Percentiles rank a stretch among this genome's conserved stretches.
Evolutionary conservation across 2,888 invertebrate genomes (phyloP).

Genomic region (Dolichopus griseipennis): DNA sequence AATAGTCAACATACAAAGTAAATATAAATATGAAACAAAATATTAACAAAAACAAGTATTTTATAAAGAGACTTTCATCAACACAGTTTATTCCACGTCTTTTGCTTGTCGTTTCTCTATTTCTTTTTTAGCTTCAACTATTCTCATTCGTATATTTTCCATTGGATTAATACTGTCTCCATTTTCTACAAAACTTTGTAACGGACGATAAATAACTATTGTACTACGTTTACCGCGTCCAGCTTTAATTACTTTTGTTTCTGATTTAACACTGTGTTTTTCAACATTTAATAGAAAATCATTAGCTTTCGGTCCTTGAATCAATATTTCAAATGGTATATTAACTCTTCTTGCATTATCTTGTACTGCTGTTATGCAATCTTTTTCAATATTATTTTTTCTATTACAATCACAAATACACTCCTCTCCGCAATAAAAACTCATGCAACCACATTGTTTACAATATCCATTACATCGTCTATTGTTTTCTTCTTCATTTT

Average conservation of each 20-base stretch:
- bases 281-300: conserved; percentile 37
- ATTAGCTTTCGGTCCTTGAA: conserved; percentile 39
- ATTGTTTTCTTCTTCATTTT: not conserved
- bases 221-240: conserved; percentile 34
- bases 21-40: not conserved
- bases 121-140: not conserved
- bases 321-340: conserved; percentile 37
- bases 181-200: not conserved
- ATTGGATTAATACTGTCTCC: not conserved
- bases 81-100: not conserved
- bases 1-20: not conserved
- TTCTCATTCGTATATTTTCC: not conserved
- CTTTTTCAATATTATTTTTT: conserved; percentile 31
- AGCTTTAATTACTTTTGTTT: conserved; percentile 10
- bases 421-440: conserved; percentile 43
- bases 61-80: not conserved
- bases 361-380: conserved; percentile 38
- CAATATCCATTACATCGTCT: conserved; percentile 35
- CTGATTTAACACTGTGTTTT: not conserved
- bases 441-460: conserved; percentile 38
- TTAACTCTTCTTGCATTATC: conserved; percentile 30
- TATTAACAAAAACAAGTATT: no score
- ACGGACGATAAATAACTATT: conserved; percentile 36
- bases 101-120: not conserved
- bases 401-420: conserved; percentile 43